Evolutionary conservation across 2,888 invertebrate genomes (phyloP).

Genomic region (Sylvicola fuscatus): DNA sequence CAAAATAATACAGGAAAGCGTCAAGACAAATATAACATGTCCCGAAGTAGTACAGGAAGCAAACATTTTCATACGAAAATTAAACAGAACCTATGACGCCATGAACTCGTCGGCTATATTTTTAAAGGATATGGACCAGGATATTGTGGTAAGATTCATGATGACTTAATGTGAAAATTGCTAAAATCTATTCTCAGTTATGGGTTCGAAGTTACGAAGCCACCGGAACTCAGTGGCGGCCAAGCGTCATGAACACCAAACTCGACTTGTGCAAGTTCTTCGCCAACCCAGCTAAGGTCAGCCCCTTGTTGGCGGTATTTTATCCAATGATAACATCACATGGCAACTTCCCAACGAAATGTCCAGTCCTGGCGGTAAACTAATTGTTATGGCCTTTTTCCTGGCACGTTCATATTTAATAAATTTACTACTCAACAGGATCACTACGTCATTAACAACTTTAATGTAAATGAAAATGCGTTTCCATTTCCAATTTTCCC

Average conservation of each 20-base stretch:
- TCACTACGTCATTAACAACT: neutral
- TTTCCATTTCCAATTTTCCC: constrained; percentile 1
- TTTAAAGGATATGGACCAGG: neutral
- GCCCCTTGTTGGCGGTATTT: constrained; percentile 1
- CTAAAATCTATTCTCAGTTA: neutral
- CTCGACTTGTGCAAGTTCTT: constrained; percentile 1
- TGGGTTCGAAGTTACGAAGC: neutral
- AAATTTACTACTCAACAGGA: neutral
- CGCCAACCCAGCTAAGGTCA: constrained; percentile 1
- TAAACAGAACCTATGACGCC: neutral
- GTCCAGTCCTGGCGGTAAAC: neutral
- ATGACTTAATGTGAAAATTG: neutral
- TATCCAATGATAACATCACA: neutral
- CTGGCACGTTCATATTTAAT: neutral
- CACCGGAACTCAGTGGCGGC: neutral
- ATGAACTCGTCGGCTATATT: constrained; percentile 1
- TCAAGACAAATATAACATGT: neutral
- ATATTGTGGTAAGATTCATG: neutral
- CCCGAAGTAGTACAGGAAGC: neutral
- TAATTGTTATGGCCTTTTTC: neutral
- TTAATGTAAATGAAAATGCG: constrained; percentile 2
- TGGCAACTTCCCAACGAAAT: constrained; percentile 2
- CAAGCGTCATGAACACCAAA: constrained; percentile 1
- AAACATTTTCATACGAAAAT: constrained; percentile 1
- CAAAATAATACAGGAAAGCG: constrained; percentile 1